Evolutionary conservation across 2,113 vertebrate species (phyloP).

Genomic region (Syngnathus typhle): DNA sequence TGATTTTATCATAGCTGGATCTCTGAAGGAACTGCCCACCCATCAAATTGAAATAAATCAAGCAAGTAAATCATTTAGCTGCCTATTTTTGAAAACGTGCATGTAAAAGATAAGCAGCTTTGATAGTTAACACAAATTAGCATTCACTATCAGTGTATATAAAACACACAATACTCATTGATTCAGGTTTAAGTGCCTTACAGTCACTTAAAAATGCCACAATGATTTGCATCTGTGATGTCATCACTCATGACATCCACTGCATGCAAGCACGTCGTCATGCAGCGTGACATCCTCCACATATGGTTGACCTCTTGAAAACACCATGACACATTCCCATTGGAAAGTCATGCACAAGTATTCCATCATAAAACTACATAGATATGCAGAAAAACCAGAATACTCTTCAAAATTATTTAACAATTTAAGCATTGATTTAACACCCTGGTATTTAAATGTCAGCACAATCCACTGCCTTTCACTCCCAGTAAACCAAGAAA

Average conservation of each 20-base stretch:
- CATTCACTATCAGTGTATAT: neutral
- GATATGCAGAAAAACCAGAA: slow-evolving; percentile 26
- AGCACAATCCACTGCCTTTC: slow-evolving; percentile 12
- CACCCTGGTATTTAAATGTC: neutral
- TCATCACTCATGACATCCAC: slow-evolving; percentile 42
- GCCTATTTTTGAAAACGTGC: too few relatives aligned
- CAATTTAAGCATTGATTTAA: slow-evolving; percentile 26
- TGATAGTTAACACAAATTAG: too few relatives aligned
- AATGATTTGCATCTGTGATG: slow-evolving; percentile 30
- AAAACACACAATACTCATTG: neutral
- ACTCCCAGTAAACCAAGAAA: slow-evolving; percentile 53
- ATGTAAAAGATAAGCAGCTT: neutral
- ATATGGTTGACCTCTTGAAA: neutral
- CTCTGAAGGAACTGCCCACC: too few relatives aligned
- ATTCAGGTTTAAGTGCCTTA: neutral
- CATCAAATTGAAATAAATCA: too few relatives aligned
- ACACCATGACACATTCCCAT: neutral
- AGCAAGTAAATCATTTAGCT: too few relatives aligned
- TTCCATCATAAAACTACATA: slow-evolving; percentile 28
- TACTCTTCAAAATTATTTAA: slow-evolving; percentile 36
- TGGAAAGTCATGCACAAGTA: slow-evolving; percentile 28
- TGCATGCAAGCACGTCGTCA: slow-evolving; percentile 40
- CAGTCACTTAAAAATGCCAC: slow-evolving; percentile 7
- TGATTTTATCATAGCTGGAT: too few relatives aligned
- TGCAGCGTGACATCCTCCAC: slow-evolving; percentile 8